These are phyloP conservation scores for Poecilia wingei DNA, from an alignment of 2,797 vertebrate genomes.

Conservation along the genomic window DNA sequence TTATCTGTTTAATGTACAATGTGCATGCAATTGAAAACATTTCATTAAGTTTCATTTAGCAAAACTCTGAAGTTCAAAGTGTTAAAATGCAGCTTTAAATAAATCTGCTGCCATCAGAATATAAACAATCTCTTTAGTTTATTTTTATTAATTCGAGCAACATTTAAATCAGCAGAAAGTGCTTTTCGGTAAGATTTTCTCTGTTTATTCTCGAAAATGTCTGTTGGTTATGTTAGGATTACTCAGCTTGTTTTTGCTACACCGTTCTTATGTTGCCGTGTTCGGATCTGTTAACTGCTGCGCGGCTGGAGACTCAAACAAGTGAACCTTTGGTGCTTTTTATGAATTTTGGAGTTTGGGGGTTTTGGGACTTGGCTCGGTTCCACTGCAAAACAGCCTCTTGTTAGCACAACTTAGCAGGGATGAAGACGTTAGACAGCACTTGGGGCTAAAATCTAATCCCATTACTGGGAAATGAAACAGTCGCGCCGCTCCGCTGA, in stretches of 20 bases:
- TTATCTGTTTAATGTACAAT: neutral
- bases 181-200: neutral
- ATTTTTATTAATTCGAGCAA: neutral
- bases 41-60: neutral
- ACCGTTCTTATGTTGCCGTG: neutral
- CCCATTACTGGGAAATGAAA: conserved; percentile 49
- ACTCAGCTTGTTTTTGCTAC: neutral
- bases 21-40: neutral
- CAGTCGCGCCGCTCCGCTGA: conserved; percentile 26
- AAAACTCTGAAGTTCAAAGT: neutral
- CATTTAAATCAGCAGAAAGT: neutral
- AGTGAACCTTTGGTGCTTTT: conserved; percentile 24
- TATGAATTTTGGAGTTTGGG: conserved; percentile 30
- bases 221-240: neutral
- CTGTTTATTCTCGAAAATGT: neutral
- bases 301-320: conserved; percentile 19
- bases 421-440: conserved; percentile 38
- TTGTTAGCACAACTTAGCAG: conserved; percentile 34
- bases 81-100: neutral
- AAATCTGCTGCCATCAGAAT: neutral
- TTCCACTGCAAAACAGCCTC: conserved; percentile 35
- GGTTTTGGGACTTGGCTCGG: conserved; percentile 43
- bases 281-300: conserved; percentile 19
- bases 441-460: conserved; percentile 42
- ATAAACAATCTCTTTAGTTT: neutral